Evolutionary conservation across 2,888 invertebrate species (phyloP), one percentile per base, ranked within the genome.

Genomic region (Drosophila macrospina): DNA sequence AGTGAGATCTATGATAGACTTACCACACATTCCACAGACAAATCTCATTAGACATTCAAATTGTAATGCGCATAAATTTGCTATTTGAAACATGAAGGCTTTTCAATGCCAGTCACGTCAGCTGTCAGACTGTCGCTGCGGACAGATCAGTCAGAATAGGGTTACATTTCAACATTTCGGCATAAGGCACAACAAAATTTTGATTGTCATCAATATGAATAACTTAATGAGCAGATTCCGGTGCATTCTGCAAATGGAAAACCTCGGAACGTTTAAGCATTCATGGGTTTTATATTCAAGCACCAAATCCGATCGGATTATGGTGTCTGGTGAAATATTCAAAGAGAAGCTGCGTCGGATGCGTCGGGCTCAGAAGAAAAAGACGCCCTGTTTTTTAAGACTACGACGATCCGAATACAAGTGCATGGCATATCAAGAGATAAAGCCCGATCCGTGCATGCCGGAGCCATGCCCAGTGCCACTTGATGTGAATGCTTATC

Each of bases 381-480:
- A 0, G 11, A 39, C 41, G 2, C 62, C 69, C 0, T 74, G 79
- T 28, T 61, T 39, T 37, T 41, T 44, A 30, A 13, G 51, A 6
- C 0, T 47, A 10, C 55, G 62, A 1, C 52, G 77, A 7, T 50
- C 63, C 0, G 68, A 68, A 3, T 57, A 42, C 54, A 73, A 60
- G 11, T 64, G 48, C 11, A 16, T 39, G 30, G 61, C 44, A 3
- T 28, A 39, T 15, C 32, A 15, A 1, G 11, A 26, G 0, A 8
- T 28, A 0, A 10, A 4, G 8, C 39, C 36, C 3, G 51, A 73
- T 30, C 50, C 47, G 3, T 78, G 78, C 16, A 13, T 2, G 2
- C 15, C 16, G 0, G 34, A 54, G 1, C 37, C 26, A 4, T 50
- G 56, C 13, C 51, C 32, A 1, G 2, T 45, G 6, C 75, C 75